Percentiles rank a stretch among this genome's conserved stretches.
These are phyloP conservation scores for Antigone vipio DNA, from an alignment of 2,113 vertebrate species.

Conservation along the genomic window DNA sequence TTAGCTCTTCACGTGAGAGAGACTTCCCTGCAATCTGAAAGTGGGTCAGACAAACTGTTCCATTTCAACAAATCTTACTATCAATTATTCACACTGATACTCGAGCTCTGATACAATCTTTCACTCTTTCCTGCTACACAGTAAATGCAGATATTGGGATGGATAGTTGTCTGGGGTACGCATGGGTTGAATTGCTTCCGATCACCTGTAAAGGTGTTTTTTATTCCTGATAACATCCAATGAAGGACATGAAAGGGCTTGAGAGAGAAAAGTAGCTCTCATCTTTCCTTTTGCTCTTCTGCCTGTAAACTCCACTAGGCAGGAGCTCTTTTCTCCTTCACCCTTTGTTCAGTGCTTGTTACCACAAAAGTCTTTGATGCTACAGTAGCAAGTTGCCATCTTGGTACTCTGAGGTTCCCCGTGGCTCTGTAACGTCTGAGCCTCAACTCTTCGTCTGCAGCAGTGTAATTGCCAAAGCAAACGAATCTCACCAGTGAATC, in stretches of 20 bases:
- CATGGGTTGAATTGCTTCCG: not conserved
- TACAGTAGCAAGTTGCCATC: not conserved
- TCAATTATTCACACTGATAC: not conserved
- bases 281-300: not conserved
- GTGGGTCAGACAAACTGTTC: not conserved
- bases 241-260: not conserved
- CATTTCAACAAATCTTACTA: not conserved
- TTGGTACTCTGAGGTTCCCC: not conserved
- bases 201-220: not conserved
- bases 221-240: not conserved
- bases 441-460: not conserved
- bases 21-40: not conserved
- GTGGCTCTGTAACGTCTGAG: not conserved
- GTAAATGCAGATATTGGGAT: not conserved
- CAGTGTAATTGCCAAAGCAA: not conserved
- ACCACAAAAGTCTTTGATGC: not conserved
- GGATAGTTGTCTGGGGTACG: not conserved
- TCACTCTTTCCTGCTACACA: not conserved
- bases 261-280: not conserved
- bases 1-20: not conserved
- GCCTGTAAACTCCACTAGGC: not conserved
- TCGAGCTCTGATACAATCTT: rapidly evolving
- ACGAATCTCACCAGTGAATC: not conserved
- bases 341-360: not conserved
- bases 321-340: not conserved